phyloP scores from a whole-genome alignment of 2,797 vertebrate species.

The Meda fulgida region DNA sequence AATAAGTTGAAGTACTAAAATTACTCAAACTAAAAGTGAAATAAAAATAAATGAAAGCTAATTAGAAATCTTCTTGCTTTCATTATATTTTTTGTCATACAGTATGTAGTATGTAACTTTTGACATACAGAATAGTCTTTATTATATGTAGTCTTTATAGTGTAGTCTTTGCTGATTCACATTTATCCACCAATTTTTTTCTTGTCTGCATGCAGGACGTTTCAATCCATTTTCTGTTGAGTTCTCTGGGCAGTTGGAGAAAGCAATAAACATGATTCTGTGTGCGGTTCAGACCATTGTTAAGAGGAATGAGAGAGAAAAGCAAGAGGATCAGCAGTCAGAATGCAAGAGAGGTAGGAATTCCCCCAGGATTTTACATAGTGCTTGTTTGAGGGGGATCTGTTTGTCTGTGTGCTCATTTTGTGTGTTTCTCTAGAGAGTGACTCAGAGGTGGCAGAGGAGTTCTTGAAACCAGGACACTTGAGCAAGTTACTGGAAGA shows the following conservation, averaged over 20 bases:
- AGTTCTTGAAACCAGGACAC: constrained; percentile 84
- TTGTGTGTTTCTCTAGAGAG: constrained; percentile 58
- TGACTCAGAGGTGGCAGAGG: constrained; percentile 66
- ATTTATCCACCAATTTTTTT: neutral
- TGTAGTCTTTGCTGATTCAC: neutral
- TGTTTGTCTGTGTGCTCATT: constrained; percentile 2
- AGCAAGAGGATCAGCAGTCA: constrained; percentile 59
- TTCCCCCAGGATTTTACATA: neutral
- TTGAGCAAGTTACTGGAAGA: constrained; percentile 87
- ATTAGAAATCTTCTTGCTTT: neutral
- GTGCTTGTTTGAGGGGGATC: neutral
- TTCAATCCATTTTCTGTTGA: constrained; percentile 73
- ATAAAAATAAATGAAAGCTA: neutral
- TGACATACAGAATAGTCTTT: neutral
- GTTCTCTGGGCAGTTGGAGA: constrained; percentile 87
- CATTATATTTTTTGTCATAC: neutral
- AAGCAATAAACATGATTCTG: constrained; percentile 83
- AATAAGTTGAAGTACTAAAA: neutral
- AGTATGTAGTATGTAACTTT: too few species aligned
- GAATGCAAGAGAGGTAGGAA: constrained; percentile 73
- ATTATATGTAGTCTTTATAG: too few species aligned
- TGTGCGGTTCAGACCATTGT: constrained; percentile 88
- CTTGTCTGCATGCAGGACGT: constrained; percentile 55
- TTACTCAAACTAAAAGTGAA: neutral
- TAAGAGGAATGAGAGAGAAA: constrained; percentile 76